Conservation (phyloP, 2,888 invertebrate genomes). For the Polyploca ridens region DNA sequence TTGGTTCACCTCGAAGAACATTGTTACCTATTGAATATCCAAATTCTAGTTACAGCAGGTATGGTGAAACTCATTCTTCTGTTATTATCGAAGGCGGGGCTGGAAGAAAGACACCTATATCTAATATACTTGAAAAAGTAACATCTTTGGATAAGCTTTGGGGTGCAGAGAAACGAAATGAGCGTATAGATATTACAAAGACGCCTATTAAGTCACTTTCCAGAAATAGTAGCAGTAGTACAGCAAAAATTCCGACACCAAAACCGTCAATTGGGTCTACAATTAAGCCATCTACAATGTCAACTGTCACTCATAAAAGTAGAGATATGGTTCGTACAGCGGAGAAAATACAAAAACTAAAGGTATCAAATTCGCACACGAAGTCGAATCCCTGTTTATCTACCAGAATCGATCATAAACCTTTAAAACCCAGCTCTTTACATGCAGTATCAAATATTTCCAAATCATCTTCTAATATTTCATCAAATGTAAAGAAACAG, state of each 20-base stretch:
- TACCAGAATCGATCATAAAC: constrained; percentile 49
- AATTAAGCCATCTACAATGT: constrained; percentile 38
- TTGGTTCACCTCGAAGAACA: constrained; percentile 74
- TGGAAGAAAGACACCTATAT: constrained; percentile 77
- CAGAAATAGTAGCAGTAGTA: constrained; percentile 39
- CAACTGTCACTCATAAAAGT: constrained; percentile 64
- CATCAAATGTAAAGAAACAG: constrained; percentile 52
- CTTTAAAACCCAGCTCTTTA: constrained; percentile 44
- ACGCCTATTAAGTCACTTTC: constrained; percentile 50
- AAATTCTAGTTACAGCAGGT: constrained; percentile 55
- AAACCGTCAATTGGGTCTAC: constrained; percentile 30
- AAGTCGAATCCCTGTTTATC: constrained; percentile 66
- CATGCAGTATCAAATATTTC: constrained; percentile 56
- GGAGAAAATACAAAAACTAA: constrained; percentile 73
- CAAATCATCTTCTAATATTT: constrained; percentile 65
- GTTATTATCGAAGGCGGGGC: constrained; percentile 77
- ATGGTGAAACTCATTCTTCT: constrained; percentile 55
- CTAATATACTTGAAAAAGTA: constrained; percentile 78
- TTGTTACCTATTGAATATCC: constrained; percentile 74
- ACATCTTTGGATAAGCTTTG: constrained; percentile 84
- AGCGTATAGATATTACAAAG: constrained; percentile 70
- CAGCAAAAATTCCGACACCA: constrained; percentile 35
- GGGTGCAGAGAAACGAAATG: constrained; percentile 78
- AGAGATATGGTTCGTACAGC: constrained; percentile 79
- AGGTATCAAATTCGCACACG: constrained; percentile 57